phyloP scores from a whole-genome alignment of 2,888 invertebrate genomes.

The Hyposoter didymator region DNA sequence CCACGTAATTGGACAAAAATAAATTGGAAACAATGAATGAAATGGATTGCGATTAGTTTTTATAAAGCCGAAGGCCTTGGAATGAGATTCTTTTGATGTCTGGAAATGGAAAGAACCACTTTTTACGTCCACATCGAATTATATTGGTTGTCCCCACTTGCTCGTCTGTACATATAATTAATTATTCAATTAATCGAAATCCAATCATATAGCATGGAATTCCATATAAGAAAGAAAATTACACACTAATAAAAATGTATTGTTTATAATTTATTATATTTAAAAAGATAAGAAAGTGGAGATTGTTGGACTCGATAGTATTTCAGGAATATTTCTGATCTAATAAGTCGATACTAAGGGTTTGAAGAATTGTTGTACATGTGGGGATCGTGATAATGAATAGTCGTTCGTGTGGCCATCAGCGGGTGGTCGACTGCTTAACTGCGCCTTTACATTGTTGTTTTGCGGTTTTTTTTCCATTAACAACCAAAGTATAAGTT shows the following conservation, averaged over 20 bases:
- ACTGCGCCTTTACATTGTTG: neutral
- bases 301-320: conserved; percentile 2
- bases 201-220: conserved; percentile 33
- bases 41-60: conserved; percentile 31
- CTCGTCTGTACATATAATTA: conserved; percentile 56
- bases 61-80: conserved; percentile 59
- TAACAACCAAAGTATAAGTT: conserved; percentile 1
- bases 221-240: conserved; percentile 29
- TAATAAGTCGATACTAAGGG: neutral
- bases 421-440: neutral
- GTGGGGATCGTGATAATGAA: neutral
- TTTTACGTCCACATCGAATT: conserved; percentile 61
- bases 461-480: neutral
- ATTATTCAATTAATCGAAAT: conserved; percentile 40
- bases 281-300: neutral
- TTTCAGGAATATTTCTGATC: conserved; percentile 4
- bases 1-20: conserved; percentile 2
- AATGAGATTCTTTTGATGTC: conserved; percentile 51
- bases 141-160: conserved; percentile 55
- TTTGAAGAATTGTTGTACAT: conserved; percentile 8
- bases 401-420: neutral
- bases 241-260: conserved; percentile 30
- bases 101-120: conserved; percentile 14
- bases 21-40: neutral
- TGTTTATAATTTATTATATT: conserved; percentile 17